Evolutionary conservation across 2,797 vertebrate genomes (phyloP), one percentile per base, ranked within the genome.

Genomic region (Brachymystax lenok): DNA sequence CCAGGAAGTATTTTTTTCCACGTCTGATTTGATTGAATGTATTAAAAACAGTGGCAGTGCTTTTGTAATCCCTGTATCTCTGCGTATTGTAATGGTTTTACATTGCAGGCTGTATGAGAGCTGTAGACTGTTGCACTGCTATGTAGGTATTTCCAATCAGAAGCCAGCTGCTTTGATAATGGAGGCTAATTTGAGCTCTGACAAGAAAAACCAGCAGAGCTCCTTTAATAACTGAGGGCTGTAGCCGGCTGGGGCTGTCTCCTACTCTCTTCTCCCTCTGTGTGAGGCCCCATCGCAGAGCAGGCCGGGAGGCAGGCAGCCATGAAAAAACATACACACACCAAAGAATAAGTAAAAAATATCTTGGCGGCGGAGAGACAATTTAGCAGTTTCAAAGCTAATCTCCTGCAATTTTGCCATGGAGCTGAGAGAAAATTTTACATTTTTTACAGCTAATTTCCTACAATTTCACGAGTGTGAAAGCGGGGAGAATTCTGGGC

Each of bases 231-330:
- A 10, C 40, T 12, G 83, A 87, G 90, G 92, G 89, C 84, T 87
- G 79, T 92, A 91, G 84, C 88, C 82, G 88, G 80, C 90, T 88
- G 84, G 70, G 16, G 1, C 71, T 21, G 19, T 40, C n/a, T n/a
- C 19, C 19, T 24, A 8, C 46, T 24, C 27, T 30, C 87, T 83
- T 82, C 84, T 83, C 87, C 69, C 91, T 95, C 94, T 90, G 89
- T 93, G 92, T 93, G 96, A 96, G 96, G 96, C 96, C 95, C 95
- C 52, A 91, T 92, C 80, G 84, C 87, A 91, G 93, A 78, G 73
- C 52, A 70, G 72, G 73, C 46, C 19, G 12, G 61, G 79, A 82
- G 19, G 61, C 19, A 63, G 61, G 24, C 24, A 24, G 10, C 40
- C 40, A 12, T 46, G 40, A 8, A 46, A 46, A 46, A 2, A 46